These are phyloP conservation scores for Pygmarrhopalites habei DNA, from an alignment of 1,140 invertebrate species.

Conservation along the genomic window DNA sequence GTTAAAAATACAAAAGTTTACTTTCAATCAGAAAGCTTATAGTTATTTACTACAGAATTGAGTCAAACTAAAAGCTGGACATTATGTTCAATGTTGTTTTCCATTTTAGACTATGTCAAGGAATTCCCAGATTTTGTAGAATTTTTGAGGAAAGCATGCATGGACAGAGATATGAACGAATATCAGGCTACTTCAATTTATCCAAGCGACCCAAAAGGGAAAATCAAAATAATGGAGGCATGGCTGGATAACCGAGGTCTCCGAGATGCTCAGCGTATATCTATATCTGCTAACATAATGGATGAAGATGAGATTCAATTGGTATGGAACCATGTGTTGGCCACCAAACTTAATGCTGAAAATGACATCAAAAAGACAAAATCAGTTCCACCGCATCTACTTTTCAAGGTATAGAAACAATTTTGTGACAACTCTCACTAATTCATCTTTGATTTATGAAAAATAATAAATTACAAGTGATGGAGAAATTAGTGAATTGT, in stretches of 20 bases:
- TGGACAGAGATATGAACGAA: slow-evolving; percentile 7
- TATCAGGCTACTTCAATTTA: slow-evolving; percentile 30
- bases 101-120: slow-evolving; percentile 53
- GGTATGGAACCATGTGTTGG: slow-evolving; percentile 25
- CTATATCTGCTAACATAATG: slow-evolving; percentile 29
- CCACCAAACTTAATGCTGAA: not conserved
- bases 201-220: slow-evolving; percentile 15
- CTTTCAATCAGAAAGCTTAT: not conserved
- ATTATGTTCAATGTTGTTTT: no score
- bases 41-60: no score
- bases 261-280: slow-evolving; percentile 19
- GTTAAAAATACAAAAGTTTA: not conserved
- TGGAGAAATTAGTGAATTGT: no score
- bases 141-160: slow-evolving; percentile 40
- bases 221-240: slow-evolving; percentile 24
- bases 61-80: no score
- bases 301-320: slow-evolving; percentile 37
- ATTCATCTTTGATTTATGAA: slow-evolving; percentile 6
- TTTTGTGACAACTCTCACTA: no score
- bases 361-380: not conserved
- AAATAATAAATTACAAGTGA: not conserved
- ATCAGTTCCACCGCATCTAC: slow-evolving; percentile 13
- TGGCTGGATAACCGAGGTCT: slow-evolving; percentile 31
- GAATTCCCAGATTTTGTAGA: slow-evolving; percentile 69
- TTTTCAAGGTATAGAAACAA: slow-evolving; percentile 32